Evolutionary conservation across 2,113 vertebrate species (phyloP).

Genomic region (Syngnathus typhle): DNA sequence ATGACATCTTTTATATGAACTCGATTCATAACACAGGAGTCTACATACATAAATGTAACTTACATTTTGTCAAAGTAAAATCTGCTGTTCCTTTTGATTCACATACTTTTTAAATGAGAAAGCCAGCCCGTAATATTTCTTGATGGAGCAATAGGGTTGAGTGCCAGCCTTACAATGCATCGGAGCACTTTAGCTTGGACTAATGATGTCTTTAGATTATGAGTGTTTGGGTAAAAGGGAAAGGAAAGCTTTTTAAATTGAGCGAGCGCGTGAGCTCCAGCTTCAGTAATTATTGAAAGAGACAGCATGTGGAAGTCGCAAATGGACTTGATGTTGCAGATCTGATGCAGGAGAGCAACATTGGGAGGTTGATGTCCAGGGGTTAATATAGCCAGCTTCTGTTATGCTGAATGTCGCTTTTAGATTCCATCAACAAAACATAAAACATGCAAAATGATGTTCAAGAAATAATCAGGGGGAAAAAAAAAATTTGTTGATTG

Average conservation of each 20-base stretch:
- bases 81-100: constrained; percentile 28
- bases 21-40: constrained; percentile 14
- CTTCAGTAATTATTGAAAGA: constrained; percentile 58
- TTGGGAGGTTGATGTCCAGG: no score
- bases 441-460: no score
- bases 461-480: no score
- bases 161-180: constrained; percentile 16
- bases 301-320: constrained; percentile 33
- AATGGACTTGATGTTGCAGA: constrained; percentile 40
- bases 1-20: no score
- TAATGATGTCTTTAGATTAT: constrained; percentile 46
- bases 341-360: constrained; percentile 23
- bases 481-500: no score
- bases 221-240: constrained; percentile 30
- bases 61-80: constrained; percentile 16
- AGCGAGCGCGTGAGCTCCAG: constrained; percentile 31
- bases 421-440: no score
- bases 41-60: constrained; percentile 10
- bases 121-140: constrained; percentile 23
- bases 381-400: no score
- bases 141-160: constrained; percentile 13
- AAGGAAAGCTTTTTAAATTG: constrained; percentile 57
- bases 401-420: no score
- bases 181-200: constrained; percentile 36
- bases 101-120: constrained; percentile 38